Base-by-base conservation (phyloP, 2,888 invertebrate species). In the Diloba caeruleocephala region DNA sequence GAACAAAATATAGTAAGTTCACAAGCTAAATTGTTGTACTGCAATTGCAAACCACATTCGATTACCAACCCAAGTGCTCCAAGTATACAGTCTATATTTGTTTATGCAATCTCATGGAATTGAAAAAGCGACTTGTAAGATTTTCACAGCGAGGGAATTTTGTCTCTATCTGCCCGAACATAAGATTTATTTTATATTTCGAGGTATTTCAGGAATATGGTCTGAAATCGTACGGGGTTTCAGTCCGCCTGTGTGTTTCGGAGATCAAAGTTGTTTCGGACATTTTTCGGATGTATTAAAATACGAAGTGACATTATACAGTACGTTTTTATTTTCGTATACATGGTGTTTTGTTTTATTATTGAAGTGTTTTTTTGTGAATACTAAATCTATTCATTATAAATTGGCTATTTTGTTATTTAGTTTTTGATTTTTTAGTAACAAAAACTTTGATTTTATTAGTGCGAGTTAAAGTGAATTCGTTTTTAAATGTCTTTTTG, bases 171-270 rank as follows among this genome's bases (percentile, higher is more conserved):
- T 0, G 0, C 3, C 0, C 0, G 4, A 0, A 0, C 0, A 0
- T 60, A 53, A 36, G 48, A 49, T 49, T 7, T 13, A 12, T 34
- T 58, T 42, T 46, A 15, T 7, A 12, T 23, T 50, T 42, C 3
- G 6, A 1, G 3, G 8, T 10, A 31, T 29, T 44, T 34, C 31
- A 42, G 44, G 37, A 44, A 25, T 50, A 14, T 32, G 31, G 45
- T 50, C 59, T 44, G 43, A 62, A 55, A 41, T 41, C 43, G 51
- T 55, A 45, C 48, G 23, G 44, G 54, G 34, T 56, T 64, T 77
- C 81, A 81, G 80, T 81, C 32, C 28, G 49, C 49, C 32, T 41
- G 59, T 56, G 74, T 58, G 46, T 61, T 70, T 60, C 63, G 66
- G 61, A 59, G 71, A 64, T 69, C 61, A 37, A 57, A 65, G 79